Evolutionary conservation across 2,113 vertebrate genomes (phyloP).

Genomic region (Bufo gargarizans): DNA sequence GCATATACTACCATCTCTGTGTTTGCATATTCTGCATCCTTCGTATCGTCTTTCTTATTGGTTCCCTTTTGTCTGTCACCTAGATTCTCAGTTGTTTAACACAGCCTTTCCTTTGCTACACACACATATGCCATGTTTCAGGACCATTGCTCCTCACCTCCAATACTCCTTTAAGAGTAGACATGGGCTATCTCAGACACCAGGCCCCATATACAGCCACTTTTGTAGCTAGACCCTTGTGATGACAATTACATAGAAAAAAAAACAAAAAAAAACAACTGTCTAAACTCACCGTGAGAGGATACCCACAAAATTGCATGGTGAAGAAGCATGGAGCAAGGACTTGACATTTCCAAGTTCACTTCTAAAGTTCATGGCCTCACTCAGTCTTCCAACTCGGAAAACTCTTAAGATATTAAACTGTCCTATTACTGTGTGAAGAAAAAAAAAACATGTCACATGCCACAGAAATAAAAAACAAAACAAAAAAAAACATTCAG

Average conservation of each 20-base stretch:
- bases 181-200: not conserved
- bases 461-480: not conserved
- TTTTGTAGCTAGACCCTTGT: not conserved
- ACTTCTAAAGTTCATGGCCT: slow-evolving; percentile 75
- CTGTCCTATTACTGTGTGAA: slow-evolving; percentile 62
- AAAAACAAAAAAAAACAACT: not conserved
- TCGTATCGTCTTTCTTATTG: too few species aligned
- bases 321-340: slow-evolving; percentile 79
- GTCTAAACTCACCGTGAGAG: slow-evolving; percentile 79
- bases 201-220: not conserved
- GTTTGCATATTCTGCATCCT: too few species aligned
- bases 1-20: too few species aligned
- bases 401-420: slow-evolving; percentile 75
- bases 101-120: too few species aligned
- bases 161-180: not conserved
- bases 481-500: too few species aligned
- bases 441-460: slow-evolving; percentile 31
- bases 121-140: not conserved
- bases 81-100: too few species aligned
- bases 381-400: slow-evolving; percentile 73
- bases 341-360: slow-evolving; percentile 75
- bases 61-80: too few species aligned
- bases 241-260: too few species aligned
- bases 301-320: slow-evolving; percentile 83
- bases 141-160: not conserved